Conservation (phyloP, 1,140 invertebrate genomes). For the Varroa destructor region DNA sequence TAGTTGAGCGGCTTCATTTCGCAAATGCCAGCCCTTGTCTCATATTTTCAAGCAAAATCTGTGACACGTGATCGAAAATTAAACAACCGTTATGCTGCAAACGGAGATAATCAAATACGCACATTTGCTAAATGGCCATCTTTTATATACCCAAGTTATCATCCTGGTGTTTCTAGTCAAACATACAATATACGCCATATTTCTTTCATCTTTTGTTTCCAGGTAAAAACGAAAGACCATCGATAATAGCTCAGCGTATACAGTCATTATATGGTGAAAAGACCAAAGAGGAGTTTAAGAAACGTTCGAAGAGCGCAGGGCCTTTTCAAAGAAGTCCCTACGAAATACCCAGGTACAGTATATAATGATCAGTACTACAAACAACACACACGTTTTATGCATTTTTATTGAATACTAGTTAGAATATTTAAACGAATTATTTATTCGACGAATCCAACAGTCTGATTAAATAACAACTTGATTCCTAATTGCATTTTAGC, state of each 20-base stretch:
- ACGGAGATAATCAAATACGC: too few relatives aligned
- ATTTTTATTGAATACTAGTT: not conserved
- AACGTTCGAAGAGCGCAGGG: conserved; percentile 20
- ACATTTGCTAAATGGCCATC: too few relatives aligned
- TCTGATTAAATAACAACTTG: too few relatives aligned
- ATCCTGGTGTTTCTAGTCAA: too few relatives aligned
- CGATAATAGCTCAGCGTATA: conserved; percentile 22
- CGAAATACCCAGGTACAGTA: not conserved
- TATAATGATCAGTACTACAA: not conserved
- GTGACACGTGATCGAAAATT: too few relatives aligned
- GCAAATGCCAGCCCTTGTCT: too few relatives aligned
- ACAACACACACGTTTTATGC: not conserved
- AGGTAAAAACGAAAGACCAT: conserved; percentile 9
- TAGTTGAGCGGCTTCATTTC: too few relatives aligned
- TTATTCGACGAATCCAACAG: not conserved
- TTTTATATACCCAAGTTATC: too few relatives aligned
- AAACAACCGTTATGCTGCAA: too few relatives aligned
- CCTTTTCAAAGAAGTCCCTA: conserved; percentile 11
- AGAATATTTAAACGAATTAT: not conserved
- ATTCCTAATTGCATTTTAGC: too few relatives aligned
- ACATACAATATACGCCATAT: too few relatives aligned
- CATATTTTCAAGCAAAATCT: too few relatives aligned
- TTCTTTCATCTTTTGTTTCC: not conserved
- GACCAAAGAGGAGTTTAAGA: conserved; percentile 26
- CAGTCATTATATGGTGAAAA: conserved; percentile 20